These are phyloP conservation scores for Pemphredon lugubris DNA, from an alignment of 2,888 invertebrate genomes.

Conservation along the genomic window DNA sequence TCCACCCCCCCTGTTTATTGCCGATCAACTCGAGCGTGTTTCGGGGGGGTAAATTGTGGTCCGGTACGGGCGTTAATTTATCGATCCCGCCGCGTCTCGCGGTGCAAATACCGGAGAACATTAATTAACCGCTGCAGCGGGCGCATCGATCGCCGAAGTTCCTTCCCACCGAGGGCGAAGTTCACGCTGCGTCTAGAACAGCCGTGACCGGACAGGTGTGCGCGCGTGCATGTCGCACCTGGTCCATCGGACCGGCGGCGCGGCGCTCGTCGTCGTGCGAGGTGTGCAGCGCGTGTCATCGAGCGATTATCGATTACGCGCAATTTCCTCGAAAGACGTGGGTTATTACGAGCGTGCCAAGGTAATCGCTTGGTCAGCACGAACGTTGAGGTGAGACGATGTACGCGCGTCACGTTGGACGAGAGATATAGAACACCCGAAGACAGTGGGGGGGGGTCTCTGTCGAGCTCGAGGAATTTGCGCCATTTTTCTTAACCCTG, in stretches of 20 bases:
- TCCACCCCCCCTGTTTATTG: no score
- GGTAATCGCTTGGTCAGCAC: not conserved
- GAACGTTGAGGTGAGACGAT: not conserved
- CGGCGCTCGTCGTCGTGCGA: not conserved
- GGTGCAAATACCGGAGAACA: slow-evolving; percentile 46
- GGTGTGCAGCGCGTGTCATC: not conserved
- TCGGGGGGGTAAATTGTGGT: slow-evolving; percentile 27
- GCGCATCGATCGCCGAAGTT: slow-evolving; percentile 44
- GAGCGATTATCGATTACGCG: not conserved
- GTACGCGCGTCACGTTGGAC: not conserved
- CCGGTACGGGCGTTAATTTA: slow-evolving; percentile 36
- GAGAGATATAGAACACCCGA: no score
- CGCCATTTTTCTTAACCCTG: no score
- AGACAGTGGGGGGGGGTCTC: no score
- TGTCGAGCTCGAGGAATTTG: no score
- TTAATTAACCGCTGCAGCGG: slow-evolving; percentile 45
- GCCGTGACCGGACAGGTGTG: not conserved
- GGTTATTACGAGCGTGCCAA: not conserved
- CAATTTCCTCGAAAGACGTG: not conserved
- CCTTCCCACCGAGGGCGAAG: slow-evolving; percentile 26
- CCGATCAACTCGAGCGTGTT: slow-evolving; percentile 29
- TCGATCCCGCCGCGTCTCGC: slow-evolving; percentile 34
- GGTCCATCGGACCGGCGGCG: not conserved
- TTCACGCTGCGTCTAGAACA: slow-evolving; percentile 9
- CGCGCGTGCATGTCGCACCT: not conserved